These are phyloP conservation scores for Spheniscus mendiculus DNA, from an alignment of 2,113 vertebrate species.

Conservation along the genomic window DNA sequence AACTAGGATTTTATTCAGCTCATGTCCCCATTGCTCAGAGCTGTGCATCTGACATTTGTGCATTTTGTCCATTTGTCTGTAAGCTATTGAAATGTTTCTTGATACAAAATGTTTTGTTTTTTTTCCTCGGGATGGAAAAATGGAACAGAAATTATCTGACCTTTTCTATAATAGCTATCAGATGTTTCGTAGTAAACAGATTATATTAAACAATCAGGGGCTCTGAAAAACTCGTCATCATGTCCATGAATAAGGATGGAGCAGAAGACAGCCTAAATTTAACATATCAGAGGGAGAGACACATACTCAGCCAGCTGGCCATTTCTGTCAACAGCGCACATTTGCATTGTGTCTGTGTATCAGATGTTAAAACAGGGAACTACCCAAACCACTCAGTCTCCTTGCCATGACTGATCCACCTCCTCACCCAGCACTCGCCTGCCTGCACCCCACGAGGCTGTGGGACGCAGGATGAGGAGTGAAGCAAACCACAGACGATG, in stretches of 20 bases:
- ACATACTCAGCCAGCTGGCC: slow-evolving; percentile 20
- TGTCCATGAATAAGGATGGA: neutral
- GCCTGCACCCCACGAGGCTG: neutral
- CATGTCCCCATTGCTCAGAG: neutral
- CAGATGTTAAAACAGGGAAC: neutral
- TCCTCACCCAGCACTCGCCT: neutral
- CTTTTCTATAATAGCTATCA: slow-evolving; percentile 41
- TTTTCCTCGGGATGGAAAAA: neutral
- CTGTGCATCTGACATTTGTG: slow-evolving; percentile 29
- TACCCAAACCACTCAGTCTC: neutral
- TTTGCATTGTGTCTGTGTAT: neutral
- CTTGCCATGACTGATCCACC: rapidly evolving
- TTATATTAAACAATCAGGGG: neutral
- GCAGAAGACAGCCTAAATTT: neutral
- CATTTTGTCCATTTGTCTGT: slow-evolving; percentile 6
- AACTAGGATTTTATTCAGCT: slow-evolving; percentile 31
- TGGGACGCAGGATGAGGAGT: neutral
- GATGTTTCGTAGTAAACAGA: neutral
- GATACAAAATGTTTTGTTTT: neutral
- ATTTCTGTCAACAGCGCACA: neutral
- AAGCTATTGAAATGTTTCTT: neutral
- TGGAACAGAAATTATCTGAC: slow-evolving; percentile 18
- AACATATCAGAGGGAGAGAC: neutral
- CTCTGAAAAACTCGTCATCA: neutral
- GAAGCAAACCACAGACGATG: neutral